Conservation (phyloP, 2,888 invertebrate genomes). For the Silvanus unidentatus region DNA sequence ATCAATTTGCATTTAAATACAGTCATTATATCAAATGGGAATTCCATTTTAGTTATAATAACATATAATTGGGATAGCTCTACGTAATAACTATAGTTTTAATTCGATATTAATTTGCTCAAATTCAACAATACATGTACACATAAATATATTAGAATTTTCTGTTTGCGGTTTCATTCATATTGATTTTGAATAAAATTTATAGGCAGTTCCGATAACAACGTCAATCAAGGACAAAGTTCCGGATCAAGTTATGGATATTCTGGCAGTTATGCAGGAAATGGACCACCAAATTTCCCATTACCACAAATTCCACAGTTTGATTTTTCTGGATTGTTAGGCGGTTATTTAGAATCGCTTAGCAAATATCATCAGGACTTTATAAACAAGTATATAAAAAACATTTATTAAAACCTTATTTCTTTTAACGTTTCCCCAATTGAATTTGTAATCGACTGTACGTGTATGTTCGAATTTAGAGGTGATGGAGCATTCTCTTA, state of each 20-base stretch:
- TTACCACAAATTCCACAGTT: constrained; percentile 21
- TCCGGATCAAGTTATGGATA: constrained; percentile 25
- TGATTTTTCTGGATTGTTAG: constrained; percentile 25
- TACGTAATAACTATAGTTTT: no score
- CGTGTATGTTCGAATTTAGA: constrained; percentile 12
- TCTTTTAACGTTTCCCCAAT: no score
- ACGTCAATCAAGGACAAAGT: constrained; percentile 14
- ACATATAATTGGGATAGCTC: no score
- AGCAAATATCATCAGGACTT: constrained; percentile 34
- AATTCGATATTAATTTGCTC: no score
- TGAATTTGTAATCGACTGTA: no score
- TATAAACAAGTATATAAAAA: constrained; percentile 28
- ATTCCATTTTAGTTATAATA: no score
- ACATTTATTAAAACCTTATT: constrained; percentile 11
- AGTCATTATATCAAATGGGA: no score
- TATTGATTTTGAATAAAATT: no score
- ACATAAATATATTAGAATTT: no score
- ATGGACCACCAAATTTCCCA: constrained; percentile 12
- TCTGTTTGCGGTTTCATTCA: no score
- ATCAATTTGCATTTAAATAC: no score
- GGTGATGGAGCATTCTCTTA: constrained; percentile 30
- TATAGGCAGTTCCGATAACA: constrained; percentile 15
- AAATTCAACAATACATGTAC: no score
- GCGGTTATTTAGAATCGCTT: constrained; percentile 29
- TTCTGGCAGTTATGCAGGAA: constrained; percentile 29